Evolutionary conservation across 2,888 invertebrate species (phyloP).

Genomic region (Epinotia bilunana): DNA sequence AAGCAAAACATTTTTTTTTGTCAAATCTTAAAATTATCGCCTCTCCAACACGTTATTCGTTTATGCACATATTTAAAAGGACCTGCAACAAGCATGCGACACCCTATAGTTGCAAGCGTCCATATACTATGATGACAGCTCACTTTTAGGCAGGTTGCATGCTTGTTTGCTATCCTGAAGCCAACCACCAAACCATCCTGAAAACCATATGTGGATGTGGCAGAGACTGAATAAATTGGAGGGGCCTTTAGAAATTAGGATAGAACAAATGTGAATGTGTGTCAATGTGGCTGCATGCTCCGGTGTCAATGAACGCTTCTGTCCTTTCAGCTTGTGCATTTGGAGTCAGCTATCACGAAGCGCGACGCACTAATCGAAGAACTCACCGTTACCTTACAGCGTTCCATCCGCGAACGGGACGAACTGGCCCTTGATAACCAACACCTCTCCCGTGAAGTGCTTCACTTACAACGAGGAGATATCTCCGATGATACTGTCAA

Average conservation of each 20-base stretch:
- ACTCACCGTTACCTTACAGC: slow-evolving; percentile 88
- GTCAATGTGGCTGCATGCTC: slow-evolving; percentile 52
- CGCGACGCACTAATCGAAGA: slow-evolving; percentile 90
- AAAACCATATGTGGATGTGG: neutral
- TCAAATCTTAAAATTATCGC: no score
- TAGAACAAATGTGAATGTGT: slow-evolving; percentile 11
- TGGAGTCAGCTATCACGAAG: slow-evolving; percentile 87
- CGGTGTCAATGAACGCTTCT: slow-evolving; percentile 67
- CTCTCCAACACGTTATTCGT: neutral
- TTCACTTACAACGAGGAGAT: slow-evolving; percentile 75
- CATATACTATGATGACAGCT: neutral
- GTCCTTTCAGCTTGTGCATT: slow-evolving; percentile 89
- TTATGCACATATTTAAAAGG: neutral
- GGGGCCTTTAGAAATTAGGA: neutral
- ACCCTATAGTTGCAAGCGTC: no score
- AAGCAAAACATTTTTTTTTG: no score
- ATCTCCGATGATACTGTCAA: slow-evolving; percentile 73
- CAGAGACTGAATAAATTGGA: neutral
- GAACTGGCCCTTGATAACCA: slow-evolving; percentile 85
- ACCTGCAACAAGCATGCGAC: no score
- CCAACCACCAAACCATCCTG: neutral
- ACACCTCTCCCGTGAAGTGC: slow-evolving; percentile 85
- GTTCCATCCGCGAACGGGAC: slow-evolving; percentile 86
- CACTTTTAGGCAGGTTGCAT: neutral
- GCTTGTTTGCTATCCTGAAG: neutral